These are phyloP conservation scores for Zeuzera pyrina DNA, from an alignment of 2,888 invertebrate species.

Conservation along the genomic window DNA sequence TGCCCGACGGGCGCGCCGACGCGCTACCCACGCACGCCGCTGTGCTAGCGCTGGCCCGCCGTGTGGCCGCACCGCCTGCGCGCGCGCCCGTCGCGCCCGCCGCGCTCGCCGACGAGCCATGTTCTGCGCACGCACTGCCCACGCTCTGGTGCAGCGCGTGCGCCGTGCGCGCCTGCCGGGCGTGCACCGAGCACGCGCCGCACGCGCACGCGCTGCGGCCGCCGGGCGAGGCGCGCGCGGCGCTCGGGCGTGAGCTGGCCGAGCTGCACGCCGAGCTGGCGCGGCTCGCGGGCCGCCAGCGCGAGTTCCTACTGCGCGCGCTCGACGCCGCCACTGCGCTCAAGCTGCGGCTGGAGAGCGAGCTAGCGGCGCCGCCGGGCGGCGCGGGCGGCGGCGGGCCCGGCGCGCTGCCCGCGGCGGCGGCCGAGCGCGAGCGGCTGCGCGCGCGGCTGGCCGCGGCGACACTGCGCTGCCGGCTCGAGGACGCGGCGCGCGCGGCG, in stretches of 20 bases:
- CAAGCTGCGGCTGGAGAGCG: conserved; percentile 83
- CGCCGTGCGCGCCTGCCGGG: conserved; percentile 76
- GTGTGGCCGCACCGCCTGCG: conserved; percentile 20
- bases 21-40: conserved; percentile 79
- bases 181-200: conserved; percentile 77
- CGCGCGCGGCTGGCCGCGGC: conserved; percentile 80
- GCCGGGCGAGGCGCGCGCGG: conserved; percentile 77
- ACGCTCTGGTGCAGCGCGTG: conserved; percentile 81
- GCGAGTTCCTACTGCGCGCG: conserved; percentile 82
- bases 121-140: conserved; percentile 82
- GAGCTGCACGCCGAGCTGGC: conserved; percentile 73
- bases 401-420: conserved; percentile 74
- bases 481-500: conserved; percentile 79
- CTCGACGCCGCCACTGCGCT: conserved; percentile 82
- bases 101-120: conserved; percentile 36
- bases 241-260: conserved; percentile 53
- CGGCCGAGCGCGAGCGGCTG: conserved; percentile 77
- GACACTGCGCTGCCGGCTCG: conserved; percentile 80
- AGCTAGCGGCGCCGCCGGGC: conserved; percentile 55
- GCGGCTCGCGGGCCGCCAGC: conserved; percentile 77
- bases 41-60: conserved; percentile 75
- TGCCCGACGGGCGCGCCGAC: conserved; percentile 78
- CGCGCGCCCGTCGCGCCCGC: conserved; percentile 20
- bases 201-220: conserved; percentile 80
- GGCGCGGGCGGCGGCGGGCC: conserved; percentile 65